A percentile compares a stretch with the other conserved stretches of the same genome.
phyloP scores from a whole-genome alignment of 2,113 vertebrate genomes.

The Mus pahari region DNA sequence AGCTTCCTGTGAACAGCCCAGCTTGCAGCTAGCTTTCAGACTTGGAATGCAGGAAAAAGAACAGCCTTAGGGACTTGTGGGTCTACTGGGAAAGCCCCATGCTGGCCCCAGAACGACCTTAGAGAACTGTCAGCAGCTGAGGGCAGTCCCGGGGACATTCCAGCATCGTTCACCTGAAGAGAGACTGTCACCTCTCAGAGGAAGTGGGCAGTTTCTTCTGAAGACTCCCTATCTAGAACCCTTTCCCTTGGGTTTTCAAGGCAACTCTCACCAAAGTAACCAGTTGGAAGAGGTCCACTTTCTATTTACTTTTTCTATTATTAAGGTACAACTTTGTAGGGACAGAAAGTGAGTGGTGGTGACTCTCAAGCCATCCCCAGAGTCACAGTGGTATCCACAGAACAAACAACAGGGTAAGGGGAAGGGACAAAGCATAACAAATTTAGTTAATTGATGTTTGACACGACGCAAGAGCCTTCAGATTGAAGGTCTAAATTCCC shows the following conservation, averaged over 20 bases:
- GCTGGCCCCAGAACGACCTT: background rate
- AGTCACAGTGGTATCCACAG: background rate
- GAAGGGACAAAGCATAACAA: background rate
- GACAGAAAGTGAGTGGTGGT: background rate
- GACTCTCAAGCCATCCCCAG: background rate
- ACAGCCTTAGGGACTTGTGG: background rate
- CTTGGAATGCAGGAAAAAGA: background rate
- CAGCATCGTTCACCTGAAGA: background rate
- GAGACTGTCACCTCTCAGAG: background rate
- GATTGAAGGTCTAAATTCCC: background rate
- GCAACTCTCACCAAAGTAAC: background rate
- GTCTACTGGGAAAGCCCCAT: background rate
- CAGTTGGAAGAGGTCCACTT: background rate
- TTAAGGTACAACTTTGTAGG: background rate
- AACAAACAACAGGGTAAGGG: background rate
- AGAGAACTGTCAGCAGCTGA: background rate
- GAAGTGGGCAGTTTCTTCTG: constrained; percentile 20
- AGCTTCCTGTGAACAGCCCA: background rate
- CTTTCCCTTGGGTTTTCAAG: background rate
- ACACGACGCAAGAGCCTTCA: background rate
- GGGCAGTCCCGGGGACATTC: background rate
- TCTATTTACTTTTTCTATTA: background rate
- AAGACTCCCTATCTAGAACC: background rate
- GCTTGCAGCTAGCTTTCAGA: background rate
- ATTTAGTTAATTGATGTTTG: background rate